Evolutionary conservation across 2,888 invertebrate genomes (phyloP), one percentile per base, ranked within the genome.

Genomic region (Apotomis betuletana): DNA sequence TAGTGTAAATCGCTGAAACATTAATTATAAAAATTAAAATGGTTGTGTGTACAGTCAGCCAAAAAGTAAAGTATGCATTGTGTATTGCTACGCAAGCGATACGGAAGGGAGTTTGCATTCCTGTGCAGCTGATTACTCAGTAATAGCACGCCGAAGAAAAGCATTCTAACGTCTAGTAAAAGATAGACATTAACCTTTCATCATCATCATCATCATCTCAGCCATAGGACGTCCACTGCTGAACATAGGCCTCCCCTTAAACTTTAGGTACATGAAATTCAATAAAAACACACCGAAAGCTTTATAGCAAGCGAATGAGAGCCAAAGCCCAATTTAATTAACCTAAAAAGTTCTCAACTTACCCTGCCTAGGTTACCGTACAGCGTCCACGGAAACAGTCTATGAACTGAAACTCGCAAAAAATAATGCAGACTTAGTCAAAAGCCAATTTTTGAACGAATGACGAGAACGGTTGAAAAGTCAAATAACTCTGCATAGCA

Each of bases 401-500:
- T 78, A 75, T 78, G 81, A 87, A 87, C 83, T 87, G 77, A 83
- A 82, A 75, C 84, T 82, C 82, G 77, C 81, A 81, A 84, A 85
- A 87, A 80, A 87, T 87, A 87, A 87, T 85, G 77, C 79, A 75
- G 78, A 82, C 84, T 83, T 83, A 83, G 82, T 84, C 81, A 81
- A 86, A 86, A 86, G 84, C 82, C 82, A 84, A 78, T 87, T 88
- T 89, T 87, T 89, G 82, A 87, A 87, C 86, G 85, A 84, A 85
- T 82, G 85, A 81, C 82, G 81, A 73, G 78, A 80, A 80, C 81
- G 82, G 78, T 81, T 84, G 85, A 83, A 88, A 88, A 84, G 83
- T 86, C 84, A 85, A 83, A 82, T 85, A 89, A 83, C 83, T 80
- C 78, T 81, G 82, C 83, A 82, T 82, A 84, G 80, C 82, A 83